Evolutionary conservation across 2,797 vertebrate species (phyloP), one percentile per base, ranked within the genome.

Genomic region (Morus bassanus): DNA sequence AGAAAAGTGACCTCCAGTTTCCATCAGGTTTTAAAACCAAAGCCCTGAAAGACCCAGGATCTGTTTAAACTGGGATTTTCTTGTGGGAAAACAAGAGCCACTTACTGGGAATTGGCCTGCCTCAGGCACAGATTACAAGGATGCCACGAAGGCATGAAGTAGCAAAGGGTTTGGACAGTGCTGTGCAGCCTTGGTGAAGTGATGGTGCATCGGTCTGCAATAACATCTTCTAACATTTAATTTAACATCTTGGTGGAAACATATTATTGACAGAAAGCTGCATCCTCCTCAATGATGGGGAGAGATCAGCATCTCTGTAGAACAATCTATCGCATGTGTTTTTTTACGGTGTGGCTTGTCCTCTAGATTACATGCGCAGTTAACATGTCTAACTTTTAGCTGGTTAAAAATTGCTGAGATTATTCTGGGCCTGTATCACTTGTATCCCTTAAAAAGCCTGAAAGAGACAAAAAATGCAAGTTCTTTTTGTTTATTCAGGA

Each of bases 71-170:
- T 28, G 35, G 24, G 35, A 43, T 86, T 77, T 91, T 27, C 39
- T 46, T 22, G 17, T 39, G 59, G n/a, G 39, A 50, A 75, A 57
- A 23, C 24, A 81, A 84, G 80, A 93, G n/a, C 17, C 18, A 4
- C 7, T 60, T 68, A 9, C 17, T 22, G 27, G 53, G 56, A 9
- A 19, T 3, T 43, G 46, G 15, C 27, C 43, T 61, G 45, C 13
- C 37, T 64, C 41, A 31, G 70, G 23, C 17, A 51, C 11, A 45
- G 59, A 11, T 30, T 46, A 16, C 39, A 61, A 31, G 30, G 46
- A 11, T 53, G 51, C 13, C 27, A 25, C 0, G 0, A 83, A 50
- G 25, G 4, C 21, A 7, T 3, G 41, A 69, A 56, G 21, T 11
- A 31, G 7, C 5, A 41, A 33, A 24, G 15, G 9, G 11, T 43